phyloP scores from a whole-genome alignment of 2,888 invertebrate species.

The Schrankia costaestrigalis region DNA sequence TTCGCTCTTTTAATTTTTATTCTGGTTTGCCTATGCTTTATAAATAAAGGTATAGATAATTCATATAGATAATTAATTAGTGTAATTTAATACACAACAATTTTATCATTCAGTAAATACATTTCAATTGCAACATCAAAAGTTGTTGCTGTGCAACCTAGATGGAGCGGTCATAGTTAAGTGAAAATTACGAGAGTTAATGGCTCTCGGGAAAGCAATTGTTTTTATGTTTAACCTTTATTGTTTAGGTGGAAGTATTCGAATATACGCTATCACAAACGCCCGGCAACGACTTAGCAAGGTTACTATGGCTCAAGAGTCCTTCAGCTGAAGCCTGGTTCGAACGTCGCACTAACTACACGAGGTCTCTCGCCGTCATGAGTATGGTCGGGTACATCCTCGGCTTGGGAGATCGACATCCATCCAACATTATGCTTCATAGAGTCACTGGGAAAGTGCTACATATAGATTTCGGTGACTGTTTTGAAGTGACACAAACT shows the following conservation, averaged over 20 bases:
- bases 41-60: no score
- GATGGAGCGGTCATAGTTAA: not conserved
- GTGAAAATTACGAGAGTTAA: no score
- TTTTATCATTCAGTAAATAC: no score
- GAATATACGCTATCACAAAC: conserved; percentile 97
- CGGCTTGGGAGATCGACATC: conserved; percentile 98
- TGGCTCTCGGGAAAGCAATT: no score
- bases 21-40: no score
- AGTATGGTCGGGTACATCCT: conserved; percentile 99
- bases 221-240: not conserved
- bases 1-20: no score
- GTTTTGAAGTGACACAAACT: conserved; percentile 99
- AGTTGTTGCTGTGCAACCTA: no score
- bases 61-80: no score
- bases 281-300: conserved; percentile 95
- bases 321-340: conserved; percentile 99
- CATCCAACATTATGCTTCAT: conserved; percentile 98
- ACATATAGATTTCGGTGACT: conserved; percentile 99
- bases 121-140: no score
- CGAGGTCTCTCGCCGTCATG: conserved; percentile 98
- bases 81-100: no score
- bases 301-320: conserved; percentile 97
- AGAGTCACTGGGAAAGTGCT: conserved; percentile 97
- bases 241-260: conserved; percentile 90
- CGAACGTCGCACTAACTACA: conserved; percentile 97